These are phyloP conservation scores for Ovis canadensis DNA, from an alignment of 2,113 vertebrate species.

Conservation along the genomic window DNA sequence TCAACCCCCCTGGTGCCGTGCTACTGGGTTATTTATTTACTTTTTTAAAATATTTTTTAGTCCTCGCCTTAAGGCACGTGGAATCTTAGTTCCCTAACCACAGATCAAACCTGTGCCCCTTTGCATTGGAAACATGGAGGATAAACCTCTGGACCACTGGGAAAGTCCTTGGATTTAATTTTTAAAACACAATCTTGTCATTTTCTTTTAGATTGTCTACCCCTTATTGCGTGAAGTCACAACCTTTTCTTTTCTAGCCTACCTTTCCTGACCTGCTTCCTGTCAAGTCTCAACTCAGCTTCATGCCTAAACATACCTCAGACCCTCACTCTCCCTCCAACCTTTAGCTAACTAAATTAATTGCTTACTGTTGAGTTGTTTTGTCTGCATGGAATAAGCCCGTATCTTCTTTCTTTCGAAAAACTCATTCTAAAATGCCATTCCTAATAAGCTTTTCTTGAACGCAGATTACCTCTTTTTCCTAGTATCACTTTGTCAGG, in stretches of 20 bases:
- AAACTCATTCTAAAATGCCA: background rate
- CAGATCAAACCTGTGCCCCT: background rate
- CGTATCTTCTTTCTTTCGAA: background rate
- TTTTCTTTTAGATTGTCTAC: background rate
- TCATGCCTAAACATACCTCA: background rate
- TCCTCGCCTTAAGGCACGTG: background rate
- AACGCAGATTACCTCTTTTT: background rate
- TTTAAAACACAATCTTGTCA: background rate
- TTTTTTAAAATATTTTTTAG: background rate
- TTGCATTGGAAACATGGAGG: background rate
- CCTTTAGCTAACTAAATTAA: background rate
- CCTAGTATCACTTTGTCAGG: background rate
- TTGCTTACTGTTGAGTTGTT: background rate
- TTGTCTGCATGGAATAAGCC: background rate
- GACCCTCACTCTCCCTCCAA: background rate
- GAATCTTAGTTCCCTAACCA: background rate
- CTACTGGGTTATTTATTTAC: background rate
- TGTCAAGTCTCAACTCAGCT: background rate
- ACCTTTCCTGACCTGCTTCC: background rate
- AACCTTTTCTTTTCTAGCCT: background rate
- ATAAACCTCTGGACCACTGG: background rate
- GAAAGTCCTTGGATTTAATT: background rate
- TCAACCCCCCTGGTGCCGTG: background rate
- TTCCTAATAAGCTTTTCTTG: background rate
- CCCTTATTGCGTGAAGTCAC: background rate